Conservation (phyloP, 2,797 vertebrate genomes). For the Bryconaethiops microstoma region DNA sequence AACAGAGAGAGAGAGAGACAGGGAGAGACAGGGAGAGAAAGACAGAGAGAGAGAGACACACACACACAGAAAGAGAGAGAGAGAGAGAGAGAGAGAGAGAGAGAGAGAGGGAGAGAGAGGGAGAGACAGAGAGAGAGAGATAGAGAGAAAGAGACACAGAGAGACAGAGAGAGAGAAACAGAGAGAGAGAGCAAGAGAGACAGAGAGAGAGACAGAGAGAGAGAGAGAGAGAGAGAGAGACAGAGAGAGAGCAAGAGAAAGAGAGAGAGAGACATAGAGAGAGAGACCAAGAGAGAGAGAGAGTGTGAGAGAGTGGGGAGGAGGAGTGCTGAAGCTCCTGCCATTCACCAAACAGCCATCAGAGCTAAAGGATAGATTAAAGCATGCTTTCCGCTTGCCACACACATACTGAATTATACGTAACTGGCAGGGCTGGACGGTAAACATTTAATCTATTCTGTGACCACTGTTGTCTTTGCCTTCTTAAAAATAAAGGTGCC, state of each 20-base stretch:
- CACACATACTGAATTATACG: too few species aligned
- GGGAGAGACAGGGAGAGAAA: too few species aligned
- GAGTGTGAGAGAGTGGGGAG: neutral
- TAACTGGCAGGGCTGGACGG: too few species aligned
- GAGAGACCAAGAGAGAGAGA: neutral
- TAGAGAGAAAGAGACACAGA: neutral
- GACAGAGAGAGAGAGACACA: neutral
- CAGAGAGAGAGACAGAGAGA: neutral
- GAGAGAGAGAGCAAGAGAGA: neutral
- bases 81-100: neutral
- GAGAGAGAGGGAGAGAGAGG: neutral
- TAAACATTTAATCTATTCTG: conserved; percentile 8
- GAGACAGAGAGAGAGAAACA: neutral
- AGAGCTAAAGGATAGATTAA: neutral
- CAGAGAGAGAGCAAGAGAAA: neutral
- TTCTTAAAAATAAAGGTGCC: too few species aligned
- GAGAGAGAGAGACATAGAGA: neutral
- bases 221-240: neutral
- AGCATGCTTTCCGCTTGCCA: neutral
- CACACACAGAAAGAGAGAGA: neutral
- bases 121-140: neutral
- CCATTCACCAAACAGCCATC: conserved; percentile 40
- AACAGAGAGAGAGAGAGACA: neutral
- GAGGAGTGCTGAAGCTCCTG: conserved; percentile 61
- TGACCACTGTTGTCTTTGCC: neutral